Percentiles rank a stretch among this genome's conserved stretches.
phyloP scores from a whole-genome alignment of 2,888 invertebrate genomes.

The Torymus tubicola region DNA sequence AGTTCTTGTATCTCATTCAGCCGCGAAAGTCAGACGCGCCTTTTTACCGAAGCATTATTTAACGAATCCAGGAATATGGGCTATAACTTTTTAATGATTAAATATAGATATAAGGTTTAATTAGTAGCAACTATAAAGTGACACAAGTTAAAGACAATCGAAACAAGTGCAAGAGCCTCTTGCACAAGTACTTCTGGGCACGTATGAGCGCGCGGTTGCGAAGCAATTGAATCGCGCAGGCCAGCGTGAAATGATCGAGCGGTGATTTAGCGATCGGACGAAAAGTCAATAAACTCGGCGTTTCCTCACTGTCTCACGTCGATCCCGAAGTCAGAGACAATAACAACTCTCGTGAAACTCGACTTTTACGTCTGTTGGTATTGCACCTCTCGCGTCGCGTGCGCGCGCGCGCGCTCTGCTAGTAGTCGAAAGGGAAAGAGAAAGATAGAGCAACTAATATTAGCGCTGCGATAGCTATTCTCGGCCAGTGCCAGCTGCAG shows the following conservation, averaged over 20 bases:
- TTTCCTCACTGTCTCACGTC: background rate
- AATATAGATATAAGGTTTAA: no score
- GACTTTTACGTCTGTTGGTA: no score
- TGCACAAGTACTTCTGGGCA: conserved; percentile 3
- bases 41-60: background rate
- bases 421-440: no score
- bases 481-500: conserved; percentile 64
- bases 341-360: no score
- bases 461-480: conserved; percentile 74
- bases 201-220: background rate
- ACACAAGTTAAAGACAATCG: background rate
- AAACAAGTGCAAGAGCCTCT: conserved; percentile 25
- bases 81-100: no score
- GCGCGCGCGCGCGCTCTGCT: conserved; percentile 58
- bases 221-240: no score
- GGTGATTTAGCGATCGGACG: conserved; percentile 10
- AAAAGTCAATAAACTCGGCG: conserved; percentile 15
- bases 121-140: no score
- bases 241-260: conserved; percentile 13
- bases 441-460: conserved; percentile 68
- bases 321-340: no score
- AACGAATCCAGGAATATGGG: no score
- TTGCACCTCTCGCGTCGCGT: background rate
- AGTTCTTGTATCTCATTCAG: no score
- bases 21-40: no score